phyloP scores from a whole-genome alignment of 2,797 vertebrate genomes.

The Siniperca obscura region DNA sequence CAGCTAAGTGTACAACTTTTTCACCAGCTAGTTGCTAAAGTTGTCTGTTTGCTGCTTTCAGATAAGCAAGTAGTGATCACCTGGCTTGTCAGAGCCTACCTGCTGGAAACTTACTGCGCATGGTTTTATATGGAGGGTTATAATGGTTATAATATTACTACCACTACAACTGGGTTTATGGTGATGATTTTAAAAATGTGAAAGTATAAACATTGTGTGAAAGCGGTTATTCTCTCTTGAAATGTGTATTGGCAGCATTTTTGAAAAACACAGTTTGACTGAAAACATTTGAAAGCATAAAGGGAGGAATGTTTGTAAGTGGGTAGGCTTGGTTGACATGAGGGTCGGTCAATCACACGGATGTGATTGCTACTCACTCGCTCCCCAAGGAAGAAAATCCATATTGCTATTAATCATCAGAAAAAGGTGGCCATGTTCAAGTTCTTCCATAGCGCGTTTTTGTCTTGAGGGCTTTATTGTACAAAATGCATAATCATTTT shows the following conservation, averaged over 20 bases:
- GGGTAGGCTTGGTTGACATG: not conserved
- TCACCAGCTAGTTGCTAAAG: not conserved
- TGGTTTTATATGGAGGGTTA: not conserved
- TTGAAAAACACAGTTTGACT: not conserved
- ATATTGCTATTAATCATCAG: not conserved
- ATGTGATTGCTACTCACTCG: not conserved
- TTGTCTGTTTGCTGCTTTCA: not conserved
- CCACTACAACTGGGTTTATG: not conserved
- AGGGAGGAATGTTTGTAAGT: not conserved
- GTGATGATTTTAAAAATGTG: not conserved
- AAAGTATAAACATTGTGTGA: not conserved
- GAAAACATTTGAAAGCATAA: not conserved
- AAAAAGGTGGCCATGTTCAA: slow-evolving; percentile 15
- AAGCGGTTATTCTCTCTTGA: not conserved
- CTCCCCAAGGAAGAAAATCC: slow-evolving; percentile 7
- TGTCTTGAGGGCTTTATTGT: not conserved
- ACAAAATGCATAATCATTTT: slow-evolving; percentile 4
- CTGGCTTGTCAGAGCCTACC: not conserved
- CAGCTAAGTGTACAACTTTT: not conserved
- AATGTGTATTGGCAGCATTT: not conserved
- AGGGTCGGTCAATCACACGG: not conserved
- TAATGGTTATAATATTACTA: not conserved
- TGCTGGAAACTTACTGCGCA: not conserved
- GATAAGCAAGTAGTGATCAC: not conserved
- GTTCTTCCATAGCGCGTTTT: not conserved